A percentile compares a stretch with the other conserved stretches of the same genome.
Evolutionary conservation across 2,888 invertebrate species (phyloP).

Genomic region (Cataglyphis albicans): DNA sequence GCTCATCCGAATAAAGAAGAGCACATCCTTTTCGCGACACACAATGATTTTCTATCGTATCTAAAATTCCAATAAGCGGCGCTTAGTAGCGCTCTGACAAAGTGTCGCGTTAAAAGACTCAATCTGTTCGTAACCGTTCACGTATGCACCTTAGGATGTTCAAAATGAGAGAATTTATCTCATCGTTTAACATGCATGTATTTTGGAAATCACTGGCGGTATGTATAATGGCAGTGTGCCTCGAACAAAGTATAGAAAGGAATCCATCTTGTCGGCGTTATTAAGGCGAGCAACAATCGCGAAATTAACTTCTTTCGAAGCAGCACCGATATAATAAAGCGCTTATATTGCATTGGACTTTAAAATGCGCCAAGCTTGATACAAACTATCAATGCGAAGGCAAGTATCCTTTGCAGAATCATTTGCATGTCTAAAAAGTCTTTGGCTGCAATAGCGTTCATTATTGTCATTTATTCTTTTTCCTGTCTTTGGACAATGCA

Average conservation of each 20-base stretch:
- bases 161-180: conserved; percentile 25
- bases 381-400: conserved; percentile 62
- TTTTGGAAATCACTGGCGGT: conserved; percentile 50
- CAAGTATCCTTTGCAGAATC: conserved; percentile 48
- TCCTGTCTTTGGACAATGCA: conserved; percentile 22
- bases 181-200: conserved; percentile 55
- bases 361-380: conserved; percentile 66
- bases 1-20: conserved; percentile 19
- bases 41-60: conserved; percentile 44
- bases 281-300: conserved; percentile 66
- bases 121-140: conserved; percentile 42
- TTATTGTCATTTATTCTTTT: conserved; percentile 33
- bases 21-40: conserved; percentile 24
- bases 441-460: conserved; percentile 46
- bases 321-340: conserved; percentile 61
- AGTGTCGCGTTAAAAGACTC: conserved; percentile 40
- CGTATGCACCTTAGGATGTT: conserved; percentile 35
- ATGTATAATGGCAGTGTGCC: conserved; percentile 60
- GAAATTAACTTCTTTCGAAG: conserved; percentile 69
- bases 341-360: conserved; percentile 75
- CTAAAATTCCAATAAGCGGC: conserved; percentile 53
- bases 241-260: conserved; percentile 62
- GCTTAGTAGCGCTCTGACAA: conserved; percentile 39
- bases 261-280: conserved; percentile 70
- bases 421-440: conserved; percentile 71